Conservation (phyloP, 2,113 vertebrate genomes). For the Smithornis capensis region DNA sequence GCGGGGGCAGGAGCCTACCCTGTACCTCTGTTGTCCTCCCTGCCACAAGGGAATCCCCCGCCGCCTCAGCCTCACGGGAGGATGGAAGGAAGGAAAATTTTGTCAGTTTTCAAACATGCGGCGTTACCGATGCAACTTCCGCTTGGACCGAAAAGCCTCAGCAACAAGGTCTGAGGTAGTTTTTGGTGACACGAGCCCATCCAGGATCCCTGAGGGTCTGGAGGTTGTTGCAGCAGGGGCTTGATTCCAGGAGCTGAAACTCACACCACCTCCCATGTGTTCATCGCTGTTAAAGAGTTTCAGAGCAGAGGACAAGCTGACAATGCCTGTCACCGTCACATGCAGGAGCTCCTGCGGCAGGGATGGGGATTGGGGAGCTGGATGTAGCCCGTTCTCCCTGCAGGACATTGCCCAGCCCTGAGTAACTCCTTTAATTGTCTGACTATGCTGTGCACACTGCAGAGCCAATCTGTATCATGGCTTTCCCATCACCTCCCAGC, state of each 20-base stretch:
- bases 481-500: rapidly evolving
- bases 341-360: neutral
- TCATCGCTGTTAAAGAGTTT: neutral
- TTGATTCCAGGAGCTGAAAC: neutral
- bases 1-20: rapidly evolving
- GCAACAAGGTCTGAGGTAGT: neutral
- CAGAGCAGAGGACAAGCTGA: neutral
- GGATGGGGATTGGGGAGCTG: rapidly evolving
- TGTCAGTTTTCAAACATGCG: rapidly evolving
- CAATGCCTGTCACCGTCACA: rapidly evolving
- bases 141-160: neutral
- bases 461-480: rapidly evolving
- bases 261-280: rapidly evolving
- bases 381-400: rapidly evolving
- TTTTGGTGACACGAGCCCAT: neutral
- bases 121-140: rapidly evolving
- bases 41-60: rapidly evolving
- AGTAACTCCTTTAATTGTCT: rapidly evolving
- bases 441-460: neutral
- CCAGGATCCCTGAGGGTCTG: neutral
- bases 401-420: neutral
- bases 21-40: rapidly evolving
- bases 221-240: neutral
- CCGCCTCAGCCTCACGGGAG: neutral
- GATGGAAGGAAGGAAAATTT: neutral